Percentiles rank a stretch among this genome's conserved stretches.
Conservation (phyloP, 2,888 invertebrate genomes). For the Artemia sinica region DNA sequence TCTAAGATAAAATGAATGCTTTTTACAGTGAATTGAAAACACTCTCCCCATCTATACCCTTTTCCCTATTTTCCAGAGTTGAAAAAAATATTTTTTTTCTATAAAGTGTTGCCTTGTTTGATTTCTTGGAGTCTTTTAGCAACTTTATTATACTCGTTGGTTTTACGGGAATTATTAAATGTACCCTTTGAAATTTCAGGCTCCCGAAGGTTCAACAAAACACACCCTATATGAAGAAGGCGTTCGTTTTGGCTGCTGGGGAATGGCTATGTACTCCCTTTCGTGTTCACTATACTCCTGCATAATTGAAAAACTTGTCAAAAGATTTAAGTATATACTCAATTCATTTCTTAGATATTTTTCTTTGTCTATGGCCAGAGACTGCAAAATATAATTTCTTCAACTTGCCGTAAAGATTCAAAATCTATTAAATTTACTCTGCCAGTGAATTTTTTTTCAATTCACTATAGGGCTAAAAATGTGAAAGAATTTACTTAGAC, state of each 20-base stretch:
- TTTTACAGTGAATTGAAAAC: no score
- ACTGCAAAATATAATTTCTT: background rate
- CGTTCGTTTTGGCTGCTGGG: conserved; percentile 86
- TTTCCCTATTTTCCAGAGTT: no score
- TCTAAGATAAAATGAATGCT: no score
- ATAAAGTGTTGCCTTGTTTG: no score
- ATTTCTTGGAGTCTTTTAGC: no score
- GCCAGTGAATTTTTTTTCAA: background rate
- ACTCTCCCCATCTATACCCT: no score
- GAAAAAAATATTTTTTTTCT: no score
- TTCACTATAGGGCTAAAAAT: no score
- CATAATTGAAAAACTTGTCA: conserved; percentile 67
- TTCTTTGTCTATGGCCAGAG: background rate
- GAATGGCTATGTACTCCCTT: conserved; percentile 72
- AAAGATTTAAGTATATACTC: conserved; percentile 38
- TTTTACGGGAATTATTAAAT: no score
- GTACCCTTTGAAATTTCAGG: conserved; percentile 22
- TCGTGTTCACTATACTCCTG: conserved; percentile 84
- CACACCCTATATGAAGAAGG: conserved; percentile 57
- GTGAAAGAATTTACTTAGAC: no score
- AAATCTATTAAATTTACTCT: background rate
- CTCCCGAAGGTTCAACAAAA: conserved; percentile 30
- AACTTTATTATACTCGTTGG: no score
- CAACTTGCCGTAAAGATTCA: background rate
- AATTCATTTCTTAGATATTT: no score